Evolutionary conservation across 1,140 invertebrate genomes (phyloP).

Genomic region (Diabrotica undecimpunctata): DNA sequence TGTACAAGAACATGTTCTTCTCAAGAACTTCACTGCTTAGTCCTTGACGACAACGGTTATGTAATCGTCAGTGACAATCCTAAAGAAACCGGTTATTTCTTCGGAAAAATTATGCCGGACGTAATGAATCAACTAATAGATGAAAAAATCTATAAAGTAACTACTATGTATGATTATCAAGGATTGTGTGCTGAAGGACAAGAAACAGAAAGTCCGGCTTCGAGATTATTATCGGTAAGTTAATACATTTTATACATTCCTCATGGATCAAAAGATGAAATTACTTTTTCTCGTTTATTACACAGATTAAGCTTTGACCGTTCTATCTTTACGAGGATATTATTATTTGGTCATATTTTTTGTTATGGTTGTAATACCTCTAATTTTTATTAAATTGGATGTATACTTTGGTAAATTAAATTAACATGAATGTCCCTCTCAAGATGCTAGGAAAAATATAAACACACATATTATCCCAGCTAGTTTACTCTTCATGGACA

Average conservation of each 20-base stretch:
- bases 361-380: too few relatives aligned
- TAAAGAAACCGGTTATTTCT: conserved; percentile 76
- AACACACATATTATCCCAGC: too few relatives aligned
- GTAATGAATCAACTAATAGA: conserved; percentile 76
- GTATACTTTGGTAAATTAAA: too few relatives aligned
- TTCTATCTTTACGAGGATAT: background rate
- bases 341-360: background rate
- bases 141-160: conserved; percentile 72
- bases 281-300: background rate
- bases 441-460: too few relatives aligned
- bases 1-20: conserved; percentile 66
- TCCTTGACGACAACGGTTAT: conserved; percentile 89
- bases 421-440: too few relatives aligned
- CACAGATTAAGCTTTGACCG: background rate
- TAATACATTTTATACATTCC: background rate
- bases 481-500: too few relatives aligned
- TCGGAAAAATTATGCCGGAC: conserved; percentile 76
- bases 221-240: conserved; percentile 60
- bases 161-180: conserved; percentile 84
- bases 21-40: conserved; percentile 73
- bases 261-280: background rate
- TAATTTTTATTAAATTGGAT: too few relatives aligned
- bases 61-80: conserved; percentile 73
- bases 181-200: conserved; percentile 75
- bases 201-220: conserved; percentile 58